Conservation (phyloP, 2,113 vertebrate genomes). For the Bos taurus region DNA sequence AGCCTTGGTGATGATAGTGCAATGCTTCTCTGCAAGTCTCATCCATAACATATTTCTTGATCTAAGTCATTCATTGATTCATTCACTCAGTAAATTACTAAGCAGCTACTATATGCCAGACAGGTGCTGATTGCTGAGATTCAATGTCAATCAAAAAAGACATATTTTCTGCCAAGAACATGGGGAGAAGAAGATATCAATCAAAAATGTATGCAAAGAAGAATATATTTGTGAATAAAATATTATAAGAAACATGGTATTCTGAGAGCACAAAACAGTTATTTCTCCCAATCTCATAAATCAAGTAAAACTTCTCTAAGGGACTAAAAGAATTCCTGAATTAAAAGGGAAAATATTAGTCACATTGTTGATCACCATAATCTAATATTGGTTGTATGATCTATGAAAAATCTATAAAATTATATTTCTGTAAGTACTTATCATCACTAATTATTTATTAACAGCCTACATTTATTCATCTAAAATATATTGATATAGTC, state of each 20-base stretch:
- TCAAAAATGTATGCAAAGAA: background rate
- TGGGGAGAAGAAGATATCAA: background rate
- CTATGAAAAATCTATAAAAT: background rate
- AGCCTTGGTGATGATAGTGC: background rate
- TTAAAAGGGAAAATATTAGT: background rate
- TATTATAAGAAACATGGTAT: background rate
- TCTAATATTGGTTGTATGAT: background rate
- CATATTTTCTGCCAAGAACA: background rate
- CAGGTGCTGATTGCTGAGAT: background rate
- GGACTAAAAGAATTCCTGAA: background rate
- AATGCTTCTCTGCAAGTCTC: background rate
- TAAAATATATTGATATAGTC: background rate
- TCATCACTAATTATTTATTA: background rate
- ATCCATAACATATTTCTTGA: background rate
- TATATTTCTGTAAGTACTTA: background rate
- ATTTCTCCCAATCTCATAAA: background rate
- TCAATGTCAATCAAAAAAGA: background rate
- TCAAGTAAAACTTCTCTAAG: background rate
- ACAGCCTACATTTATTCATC: background rate
- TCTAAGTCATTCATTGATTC: background rate
- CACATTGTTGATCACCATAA: background rate
- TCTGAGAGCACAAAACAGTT: background rate
- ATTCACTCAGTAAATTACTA: background rate
- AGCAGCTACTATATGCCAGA: background rate
- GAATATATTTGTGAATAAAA: background rate